Evolutionary conservation across 2,797 vertebrate species (phyloP).

Genomic region (Moxostoma hubbsi): DNA sequence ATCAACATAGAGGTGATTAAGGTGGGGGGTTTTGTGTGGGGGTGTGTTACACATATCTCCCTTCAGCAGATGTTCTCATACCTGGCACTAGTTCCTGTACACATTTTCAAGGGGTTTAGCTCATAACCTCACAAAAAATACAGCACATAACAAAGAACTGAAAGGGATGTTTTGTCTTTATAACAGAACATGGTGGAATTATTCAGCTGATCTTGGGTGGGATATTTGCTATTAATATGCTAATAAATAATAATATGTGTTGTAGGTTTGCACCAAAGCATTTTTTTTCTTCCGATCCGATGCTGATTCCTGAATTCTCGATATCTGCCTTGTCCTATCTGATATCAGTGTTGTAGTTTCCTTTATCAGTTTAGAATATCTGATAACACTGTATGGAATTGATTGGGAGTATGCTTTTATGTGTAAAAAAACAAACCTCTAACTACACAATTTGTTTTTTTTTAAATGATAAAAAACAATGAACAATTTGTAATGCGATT

Average conservation of each 20-base stretch:
- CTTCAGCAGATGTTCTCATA: conserved; percentile 59
- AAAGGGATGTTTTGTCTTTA: conserved; percentile 1
- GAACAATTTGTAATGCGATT: too few relatives aligned
- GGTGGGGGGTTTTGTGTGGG: conserved; percentile 46
- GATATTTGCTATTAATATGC: conserved; percentile 24
- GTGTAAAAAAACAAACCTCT: too few relatives aligned
- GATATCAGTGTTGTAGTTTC: too few relatives aligned
- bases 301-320: too few relatives aligned
- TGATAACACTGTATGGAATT: too few relatives aligned
- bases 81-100: conserved; percentile 50
- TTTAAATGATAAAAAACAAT: too few relatives aligned
- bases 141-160: conserved; percentile 8
- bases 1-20: conserved; percentile 40
- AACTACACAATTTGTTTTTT: too few relatives aligned
- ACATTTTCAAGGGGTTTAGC: conserved; percentile 57
- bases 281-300: too few relatives aligned
- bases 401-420: too few relatives aligned
- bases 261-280: not conserved
- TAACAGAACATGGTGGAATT: conserved; percentile 13
- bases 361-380: too few relatives aligned
- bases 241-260: conserved; percentile 9
- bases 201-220: conserved; percentile 20
- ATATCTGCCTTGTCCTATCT: too few relatives aligned
- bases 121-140: conserved; percentile 28
- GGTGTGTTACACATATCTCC: conserved; percentile 33